phyloP scores from a whole-genome alignment of 2,797 vertebrate species.

The Lindbergichthys nudifrons region DNA sequence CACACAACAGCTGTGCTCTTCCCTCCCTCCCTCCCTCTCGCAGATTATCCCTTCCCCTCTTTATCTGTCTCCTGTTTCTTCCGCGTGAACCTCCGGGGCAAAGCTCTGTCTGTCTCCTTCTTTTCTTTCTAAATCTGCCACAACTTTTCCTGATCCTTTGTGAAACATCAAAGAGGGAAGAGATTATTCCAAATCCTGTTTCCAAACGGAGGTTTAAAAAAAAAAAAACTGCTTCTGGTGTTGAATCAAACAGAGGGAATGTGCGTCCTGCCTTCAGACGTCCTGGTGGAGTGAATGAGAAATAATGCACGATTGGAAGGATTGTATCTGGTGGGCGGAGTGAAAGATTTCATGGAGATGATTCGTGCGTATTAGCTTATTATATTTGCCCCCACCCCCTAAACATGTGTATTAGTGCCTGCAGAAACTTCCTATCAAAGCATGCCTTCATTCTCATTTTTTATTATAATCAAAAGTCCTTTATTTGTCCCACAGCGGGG shows the following conservation, averaged over 20 bases:
- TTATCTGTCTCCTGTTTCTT: slow-evolving; percentile 65
- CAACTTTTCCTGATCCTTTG: slow-evolving; percentile 60
- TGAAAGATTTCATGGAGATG: slow-evolving; percentile 50
- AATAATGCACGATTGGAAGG: slow-evolving; percentile 68
- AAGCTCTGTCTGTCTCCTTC: slow-evolving; percentile 34
- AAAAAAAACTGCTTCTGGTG: slow-evolving; percentile 33
- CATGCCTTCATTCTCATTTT: slow-evolving; percentile 14
- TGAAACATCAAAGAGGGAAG: slow-evolving; percentile 49
- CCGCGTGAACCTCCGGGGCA: slow-evolving; percentile 58
- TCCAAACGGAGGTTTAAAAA: slow-evolving; percentile 23
- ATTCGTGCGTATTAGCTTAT: slow-evolving; percentile 56
- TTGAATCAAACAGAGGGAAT: slow-evolving; percentile 57
- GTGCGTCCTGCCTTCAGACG: slow-evolving; percentile 52
- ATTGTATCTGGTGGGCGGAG: slow-evolving; percentile 75
- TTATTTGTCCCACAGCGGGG: no score
- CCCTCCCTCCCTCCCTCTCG: slow-evolving; percentile 46
- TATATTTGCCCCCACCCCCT: slow-evolving; percentile 29
- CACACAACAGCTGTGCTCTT: slow-evolving; percentile 69
- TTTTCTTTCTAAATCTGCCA: slow-evolving; percentile 56
- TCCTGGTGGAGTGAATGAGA: slow-evolving; percentile 68
- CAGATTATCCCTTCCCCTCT: slow-evolving; percentile 54
- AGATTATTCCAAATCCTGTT: slow-evolving; percentile 59
- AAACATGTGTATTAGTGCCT: slow-evolving; percentile 11
- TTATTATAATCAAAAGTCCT: no score
- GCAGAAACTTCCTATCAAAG: slow-evolving; percentile 22